A percentile compares a stretch with the other conserved stretches of the same genome.
Evolutionary conservation across 2,888 invertebrate genomes (phyloP).

Genomic region (Netelia melanura): DNA sequence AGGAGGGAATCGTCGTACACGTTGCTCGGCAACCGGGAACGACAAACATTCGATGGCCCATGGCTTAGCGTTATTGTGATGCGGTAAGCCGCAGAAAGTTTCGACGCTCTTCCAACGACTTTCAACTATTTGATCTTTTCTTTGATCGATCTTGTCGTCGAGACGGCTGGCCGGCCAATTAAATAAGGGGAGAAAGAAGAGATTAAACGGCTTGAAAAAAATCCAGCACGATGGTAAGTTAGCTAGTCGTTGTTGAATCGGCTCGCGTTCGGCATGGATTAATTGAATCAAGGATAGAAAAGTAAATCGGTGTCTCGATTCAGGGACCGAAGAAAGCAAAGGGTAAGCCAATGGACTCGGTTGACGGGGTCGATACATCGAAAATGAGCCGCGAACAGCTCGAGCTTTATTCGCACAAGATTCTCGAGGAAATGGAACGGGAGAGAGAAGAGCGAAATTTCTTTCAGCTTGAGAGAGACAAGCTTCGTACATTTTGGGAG

Average conservation of each 20-base stretch:
- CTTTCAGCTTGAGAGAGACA: conserved; percentile 97
- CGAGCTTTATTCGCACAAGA: conserved; percentile 93
- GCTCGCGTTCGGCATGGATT: too few relatives aligned
- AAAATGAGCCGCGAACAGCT: conserved; percentile 97
- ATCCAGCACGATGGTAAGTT: conserved; percentile 49
- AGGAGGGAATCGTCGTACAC: background rate
- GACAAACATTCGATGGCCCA: conserved; percentile 25
- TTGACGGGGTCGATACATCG: conserved; percentile 96
- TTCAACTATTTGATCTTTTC: conserved; percentile 2
- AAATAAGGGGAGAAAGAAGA: background rate
- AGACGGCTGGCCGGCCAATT: background rate
- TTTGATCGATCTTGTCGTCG: too few relatives aligned
- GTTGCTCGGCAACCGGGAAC: conserved; percentile 59
- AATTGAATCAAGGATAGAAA: background rate
- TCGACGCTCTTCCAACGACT: background rate
- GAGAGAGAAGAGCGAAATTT: conserved; percentile 98
- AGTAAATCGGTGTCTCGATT: background rate
- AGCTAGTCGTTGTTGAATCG: background rate
- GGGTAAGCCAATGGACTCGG: conserved; percentile 75
- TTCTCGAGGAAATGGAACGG: conserved; percentile 96
- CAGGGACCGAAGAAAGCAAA: conserved; percentile 78
- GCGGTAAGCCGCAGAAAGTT: background rate
- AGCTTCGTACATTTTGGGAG: conserved; percentile 98
- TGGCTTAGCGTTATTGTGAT: background rate
- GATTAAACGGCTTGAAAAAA: background rate